Evolutionary conservation across 1,140 invertebrate species (phyloP).

Genomic region (Phymorhynchus buccinoides): DNA sequence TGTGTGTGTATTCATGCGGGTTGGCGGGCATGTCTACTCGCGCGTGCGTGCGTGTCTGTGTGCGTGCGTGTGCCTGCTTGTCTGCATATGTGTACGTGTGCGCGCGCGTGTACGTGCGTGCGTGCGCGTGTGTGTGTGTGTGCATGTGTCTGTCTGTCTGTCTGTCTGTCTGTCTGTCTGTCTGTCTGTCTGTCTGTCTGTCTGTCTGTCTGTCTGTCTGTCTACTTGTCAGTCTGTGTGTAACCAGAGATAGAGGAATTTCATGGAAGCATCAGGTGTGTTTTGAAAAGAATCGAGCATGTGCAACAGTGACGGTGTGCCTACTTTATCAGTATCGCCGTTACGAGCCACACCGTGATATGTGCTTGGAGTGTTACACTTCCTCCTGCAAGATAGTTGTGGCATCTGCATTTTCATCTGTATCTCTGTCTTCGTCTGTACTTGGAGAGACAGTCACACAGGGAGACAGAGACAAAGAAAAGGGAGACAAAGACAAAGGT

Average conservation of each 20-base stretch:
- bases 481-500: neutral
- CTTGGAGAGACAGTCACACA: neutral
- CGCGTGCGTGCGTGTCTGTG: neutral
- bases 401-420: neutral
- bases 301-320: too few relatives aligned
- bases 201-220: neutral
- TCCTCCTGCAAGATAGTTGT: too few relatives aligned
- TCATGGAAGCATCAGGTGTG: too few relatives aligned
- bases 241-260: too few relatives aligned
- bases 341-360: too few relatives aligned
- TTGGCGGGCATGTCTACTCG: neutral
- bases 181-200: neutral
- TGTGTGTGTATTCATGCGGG: neutral
- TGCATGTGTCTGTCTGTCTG: neutral
- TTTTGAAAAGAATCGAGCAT: too few relatives aligned
- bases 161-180: neutral
- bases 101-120: too few relatives aligned
- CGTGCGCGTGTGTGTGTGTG: neutral
- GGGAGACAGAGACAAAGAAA: neutral
- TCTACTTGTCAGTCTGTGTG: neutral
- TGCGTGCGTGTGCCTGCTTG: neutral
- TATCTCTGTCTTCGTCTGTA: neutral
- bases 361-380: too few relatives aligned
- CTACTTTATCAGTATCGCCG: too few relatives aligned
- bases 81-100: neutral